Conservation (phyloP, 2,888 invertebrate species). For the Mythimna pallens region DNA sequence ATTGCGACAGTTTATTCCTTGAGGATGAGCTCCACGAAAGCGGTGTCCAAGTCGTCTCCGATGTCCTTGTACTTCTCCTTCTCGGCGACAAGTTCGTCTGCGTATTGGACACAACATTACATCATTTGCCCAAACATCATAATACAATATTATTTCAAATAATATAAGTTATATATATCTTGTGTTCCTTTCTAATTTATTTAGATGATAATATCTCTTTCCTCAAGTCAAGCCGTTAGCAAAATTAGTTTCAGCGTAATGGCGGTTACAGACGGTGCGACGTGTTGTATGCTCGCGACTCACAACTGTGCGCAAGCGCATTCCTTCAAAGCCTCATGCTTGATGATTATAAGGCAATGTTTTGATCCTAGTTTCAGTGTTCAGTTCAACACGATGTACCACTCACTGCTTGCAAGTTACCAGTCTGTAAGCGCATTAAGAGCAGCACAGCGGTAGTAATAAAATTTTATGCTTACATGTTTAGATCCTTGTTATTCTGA, state of each 20-base stretch:
- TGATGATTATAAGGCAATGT: conserved; percentile 37
- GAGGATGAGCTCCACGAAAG: conserved; percentile 98
- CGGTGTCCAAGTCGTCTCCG: conserved; percentile 99
- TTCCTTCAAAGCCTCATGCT: conserved; percentile 53
- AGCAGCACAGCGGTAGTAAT: conserved; percentile 62
- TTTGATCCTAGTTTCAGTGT: conserved; percentile 18
- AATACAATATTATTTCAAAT: conserved; percentile 30
- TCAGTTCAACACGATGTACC: conserved; percentile 9
- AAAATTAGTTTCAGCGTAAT: conserved; percentile 75
- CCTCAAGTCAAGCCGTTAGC: conserved; percentile 82
- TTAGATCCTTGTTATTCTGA: conserved; percentile 85
- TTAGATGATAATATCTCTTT: conserved; percentile 39
- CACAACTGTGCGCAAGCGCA: conserved; percentile 39
- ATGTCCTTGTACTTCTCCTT: conserved; percentile 99
- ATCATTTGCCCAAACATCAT: conserved; percentile 48
- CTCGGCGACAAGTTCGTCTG: conserved; percentile 98
- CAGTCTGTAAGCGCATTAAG: conserved; percentile 68
- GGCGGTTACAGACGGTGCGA: conserved; percentile 67
- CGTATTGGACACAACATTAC: conserved; percentile 70
- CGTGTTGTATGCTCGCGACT: conserved; percentile 39
- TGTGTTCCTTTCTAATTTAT: conserved; percentile 15
- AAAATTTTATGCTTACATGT: conserved; percentile 81
- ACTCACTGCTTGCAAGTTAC: conserved; percentile 47
- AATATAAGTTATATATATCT: conserved; percentile 27
- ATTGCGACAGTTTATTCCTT: conserved; percentile 89